Evolutionary conservation across 2,113 vertebrate genomes (phyloP).

Genomic region (Hyperopisus bebe): DNA sequence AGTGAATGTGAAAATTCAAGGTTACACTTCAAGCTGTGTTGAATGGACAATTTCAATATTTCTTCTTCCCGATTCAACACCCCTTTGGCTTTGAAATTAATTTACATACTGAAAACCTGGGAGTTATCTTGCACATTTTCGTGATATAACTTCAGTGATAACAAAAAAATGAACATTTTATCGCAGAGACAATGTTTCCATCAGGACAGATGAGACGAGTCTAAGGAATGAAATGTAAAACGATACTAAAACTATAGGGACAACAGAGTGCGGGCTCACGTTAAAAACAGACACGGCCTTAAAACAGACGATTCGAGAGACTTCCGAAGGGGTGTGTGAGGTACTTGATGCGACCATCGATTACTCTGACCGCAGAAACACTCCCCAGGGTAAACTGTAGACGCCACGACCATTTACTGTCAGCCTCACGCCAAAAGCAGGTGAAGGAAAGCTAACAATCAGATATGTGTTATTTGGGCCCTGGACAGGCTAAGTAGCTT

Average conservation of each 20-base stretch:
- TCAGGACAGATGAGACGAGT: background rate
- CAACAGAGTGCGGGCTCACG: background rate
- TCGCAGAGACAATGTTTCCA: background rate
- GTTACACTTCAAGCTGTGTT: background rate
- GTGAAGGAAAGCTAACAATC: background rate
- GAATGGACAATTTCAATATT: conserved; percentile 11
- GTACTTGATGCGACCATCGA: background rate
- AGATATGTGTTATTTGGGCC: background rate
- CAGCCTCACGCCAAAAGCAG: background rate
- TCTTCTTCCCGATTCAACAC: background rate
- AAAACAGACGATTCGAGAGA: background rate
- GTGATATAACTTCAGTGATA: background rate
- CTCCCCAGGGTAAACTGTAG: background rate
- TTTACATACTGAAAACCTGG: background rate
- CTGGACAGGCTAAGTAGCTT: background rate
- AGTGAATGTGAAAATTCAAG: background rate
- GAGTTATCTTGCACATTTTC: background rate
- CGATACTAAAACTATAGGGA: background rate
- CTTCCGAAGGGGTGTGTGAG: background rate
- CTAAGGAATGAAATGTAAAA: background rate
- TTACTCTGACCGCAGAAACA: background rate
- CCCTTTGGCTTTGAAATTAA: conserved; percentile 1
- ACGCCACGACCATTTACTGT: background rate
- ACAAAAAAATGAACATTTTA: background rate
- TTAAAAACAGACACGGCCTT: background rate